Base-by-base conservation (phyloP, 1,140 invertebrate species). In the Lasioglossum baleicum region DNA sequence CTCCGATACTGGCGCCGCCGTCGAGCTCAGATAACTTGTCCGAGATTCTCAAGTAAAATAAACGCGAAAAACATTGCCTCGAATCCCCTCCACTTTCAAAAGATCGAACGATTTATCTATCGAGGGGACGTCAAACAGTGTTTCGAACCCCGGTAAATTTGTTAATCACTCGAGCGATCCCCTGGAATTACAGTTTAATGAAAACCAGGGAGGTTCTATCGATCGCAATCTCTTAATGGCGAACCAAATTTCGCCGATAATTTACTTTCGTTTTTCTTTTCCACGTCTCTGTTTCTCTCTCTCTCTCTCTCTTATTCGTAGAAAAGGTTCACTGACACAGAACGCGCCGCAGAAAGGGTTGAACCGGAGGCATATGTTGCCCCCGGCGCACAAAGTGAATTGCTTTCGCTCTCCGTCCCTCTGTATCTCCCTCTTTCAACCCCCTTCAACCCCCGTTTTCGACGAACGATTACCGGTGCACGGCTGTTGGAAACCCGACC, bases 391-490 rank as follows among this genome's bases (percentile, higher is more conserved):
- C 31, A 64, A 44, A 65, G 35, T 22, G 64, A 70, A 71, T 72
- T 22, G 51, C n/a, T 67, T 40, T 48, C 64, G 31, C 5, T 48
- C 11, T 42, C 44, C 44, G 44, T 48, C 44, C 44, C 44, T 48
- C 44, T 48, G 44, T 48, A 48, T 48, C 26, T 26, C 10, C 8
- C 22, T n/a, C 44, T 8, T 13, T 2, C 40, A 48, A 13, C 10
- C 10, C 20, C 13, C 5, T n/a, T 53, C 51, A 35, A 4, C 72
- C 15, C 15, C 35, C 61, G 20, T 31, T 13, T 17, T 15, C 13
- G 31, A 7, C 2, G 42, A 65, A 64, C 73, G 74, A 75, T 75
- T 75, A 67, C 64, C n/a, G 15, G 26, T 53, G 53, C 44, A 22
- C n/a, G 75, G 40, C 26, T 40, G 75, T 61, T 31, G 42, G 56